Base-by-base conservation (phyloP, 2,888 invertebrate genomes). In the Nymphalis c-album region DNA sequence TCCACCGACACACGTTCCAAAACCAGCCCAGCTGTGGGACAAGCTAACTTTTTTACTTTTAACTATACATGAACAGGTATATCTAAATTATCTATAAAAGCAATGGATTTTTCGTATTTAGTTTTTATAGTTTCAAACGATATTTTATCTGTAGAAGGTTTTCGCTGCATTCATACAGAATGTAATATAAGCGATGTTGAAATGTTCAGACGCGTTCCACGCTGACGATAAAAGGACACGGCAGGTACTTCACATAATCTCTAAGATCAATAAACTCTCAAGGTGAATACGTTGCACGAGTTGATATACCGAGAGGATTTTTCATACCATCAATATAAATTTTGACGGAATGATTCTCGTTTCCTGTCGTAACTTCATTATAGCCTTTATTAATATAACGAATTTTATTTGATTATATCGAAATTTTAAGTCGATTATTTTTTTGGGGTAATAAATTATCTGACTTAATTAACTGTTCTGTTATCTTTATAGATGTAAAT, bases 221-320 rank as follows among this genome's bases (percentile, higher is more conserved):
- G 66, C 66, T 64, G 70, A 69, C 71, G 70, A 71, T 71, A 64
- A 65, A 68, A 67, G 70, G 71, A 71, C 68, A 71, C 58, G 67
- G 68, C 69, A 70, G 67, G 69, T 72, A 70, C 72, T 67, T 65
- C 65, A 65, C 70, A 66, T 67, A 66, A 67, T 71, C 62, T 69
- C 51, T 8, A 71, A 66, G 73, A 70, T 74, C 72, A 74, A 74
- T 70, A 68, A 72, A 71, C 73, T 69, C 55, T 72, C 73, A 74
- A 72, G 73, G 73, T 71, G 71, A 71, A 57, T 67, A 46, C 66
- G 61, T 22, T 60, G 63, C 66, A 55, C 45, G 64, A 47, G 58
- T 63, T 45, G 66, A 53, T 71, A 69, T 58, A 61, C 57, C 47
- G 40, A 60, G 45, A 45, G 68, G 48, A 50, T 69, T 66, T 48